These are phyloP conservation scores for Phoxinus dragarum DNA, from an alignment of 2,797 vertebrate species.

Conservation along the genomic window DNA sequence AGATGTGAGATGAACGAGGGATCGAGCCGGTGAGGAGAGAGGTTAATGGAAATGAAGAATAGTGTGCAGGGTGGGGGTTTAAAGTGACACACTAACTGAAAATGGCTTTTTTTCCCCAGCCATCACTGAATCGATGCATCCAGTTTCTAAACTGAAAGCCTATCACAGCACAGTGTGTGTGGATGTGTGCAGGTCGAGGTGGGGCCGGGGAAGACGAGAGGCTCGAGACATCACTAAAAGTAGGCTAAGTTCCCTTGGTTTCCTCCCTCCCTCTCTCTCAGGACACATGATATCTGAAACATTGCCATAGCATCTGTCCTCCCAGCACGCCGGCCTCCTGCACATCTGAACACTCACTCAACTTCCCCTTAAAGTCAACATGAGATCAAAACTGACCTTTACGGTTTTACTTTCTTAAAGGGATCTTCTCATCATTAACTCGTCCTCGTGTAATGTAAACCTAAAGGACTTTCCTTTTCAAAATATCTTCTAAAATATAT, in stretches of 20 bases:
- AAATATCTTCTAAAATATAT: neutral
- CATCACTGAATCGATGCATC: conserved; percentile 70
- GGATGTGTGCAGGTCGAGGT: conserved; percentile 14
- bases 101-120: conserved; percentile 69
- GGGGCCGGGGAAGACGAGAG: conserved; percentile 45
- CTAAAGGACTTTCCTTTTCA: neutral
- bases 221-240: conserved; percentile 42
- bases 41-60: conserved; percentile 77
- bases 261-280: neutral
- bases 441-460: neutral
- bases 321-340: neutral
- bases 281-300: neutral
- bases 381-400: conserved; percentile 8
- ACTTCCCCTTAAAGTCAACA: conserved; percentile 21
- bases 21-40: conserved; percentile 65
- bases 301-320: conserved; percentile 6
- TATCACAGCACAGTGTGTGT: conserved; percentile 36
- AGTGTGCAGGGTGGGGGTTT: conserved; percentile 63
- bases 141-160: conserved; percentile 53
- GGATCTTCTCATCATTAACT: neutral
- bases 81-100: conserved; percentile 71
- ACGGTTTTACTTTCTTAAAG: neutral
- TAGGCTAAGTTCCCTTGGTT: conserved; percentile 52
- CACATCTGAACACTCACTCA: neutral
- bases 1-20: conserved; percentile 50